phyloP scores from a whole-genome alignment of 1,140 invertebrate genomes.

The Psilanteris sp. region DNA sequence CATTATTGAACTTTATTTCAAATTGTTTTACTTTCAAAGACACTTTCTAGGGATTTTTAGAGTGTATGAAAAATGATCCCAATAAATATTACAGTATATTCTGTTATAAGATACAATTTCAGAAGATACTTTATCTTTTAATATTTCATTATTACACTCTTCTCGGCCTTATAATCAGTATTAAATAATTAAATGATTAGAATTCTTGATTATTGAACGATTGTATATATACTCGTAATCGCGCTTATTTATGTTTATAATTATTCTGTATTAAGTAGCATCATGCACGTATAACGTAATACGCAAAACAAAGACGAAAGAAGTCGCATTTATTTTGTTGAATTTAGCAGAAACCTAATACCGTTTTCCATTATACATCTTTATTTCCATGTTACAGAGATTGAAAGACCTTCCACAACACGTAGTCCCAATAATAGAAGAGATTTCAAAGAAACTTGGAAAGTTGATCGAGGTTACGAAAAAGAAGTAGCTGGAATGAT shows the following conservation, averaged over 20 bases:
- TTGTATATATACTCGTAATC: no score
- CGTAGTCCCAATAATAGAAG: slow-evolving; percentile 68
- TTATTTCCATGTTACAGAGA: slow-evolving; percentile 67
- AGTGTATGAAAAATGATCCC: slow-evolving; percentile 24
- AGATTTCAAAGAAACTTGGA: slow-evolving; percentile 74
- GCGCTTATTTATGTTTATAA: no score
- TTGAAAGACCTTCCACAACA: slow-evolving; percentile 70
- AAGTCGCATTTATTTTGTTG: slow-evolving; percentile 11
- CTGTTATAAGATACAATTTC: slow-evolving; percentile 12
- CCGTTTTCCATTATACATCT: slow-evolving; percentile 35
- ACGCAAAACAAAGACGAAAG: slow-evolving; percentile 22
- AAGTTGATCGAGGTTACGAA: slow-evolving; percentile 67
- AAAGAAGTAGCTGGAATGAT: slow-evolving; percentile 71
- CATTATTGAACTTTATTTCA: neutral
- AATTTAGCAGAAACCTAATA: slow-evolving; percentile 13
- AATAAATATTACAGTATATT: slow-evolving; percentile 22
- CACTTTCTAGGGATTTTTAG: slow-evolving; percentile 13
- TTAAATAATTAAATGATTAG: neutral
- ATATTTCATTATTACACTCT: neutral
- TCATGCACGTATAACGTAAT: no score
- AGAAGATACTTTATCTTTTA: slow-evolving; percentile 9
- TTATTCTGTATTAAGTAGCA: no score
- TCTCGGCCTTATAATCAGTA: neutral
- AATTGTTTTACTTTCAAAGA: slow-evolving; percentile 10
- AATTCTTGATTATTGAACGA: no score